These are phyloP conservation scores for Psettodes erumei DNA, from an alignment of 2,113 vertebrate genomes.

Conservation along the genomic window DNA sequence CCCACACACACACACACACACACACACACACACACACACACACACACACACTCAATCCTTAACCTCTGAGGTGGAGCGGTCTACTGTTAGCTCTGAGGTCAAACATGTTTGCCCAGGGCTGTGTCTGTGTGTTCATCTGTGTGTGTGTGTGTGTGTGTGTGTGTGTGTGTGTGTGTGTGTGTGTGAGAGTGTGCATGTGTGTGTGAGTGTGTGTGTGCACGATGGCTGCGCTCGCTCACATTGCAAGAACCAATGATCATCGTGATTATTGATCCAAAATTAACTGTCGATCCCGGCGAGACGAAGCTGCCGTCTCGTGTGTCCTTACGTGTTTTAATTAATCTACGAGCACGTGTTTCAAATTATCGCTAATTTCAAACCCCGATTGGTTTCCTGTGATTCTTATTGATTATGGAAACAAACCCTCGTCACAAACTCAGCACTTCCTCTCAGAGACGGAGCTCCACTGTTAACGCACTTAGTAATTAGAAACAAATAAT, in stretches of 20 bases:
- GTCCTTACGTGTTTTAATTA: too few species aligned
- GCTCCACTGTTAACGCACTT: background rate
- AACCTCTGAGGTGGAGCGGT: too few species aligned
- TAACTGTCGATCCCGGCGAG: too few species aligned
- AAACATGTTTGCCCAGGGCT: constrained; percentile 71
- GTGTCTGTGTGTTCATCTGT: constrained; percentile 54
- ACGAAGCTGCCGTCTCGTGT: too few species aligned
- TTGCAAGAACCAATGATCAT: background rate
- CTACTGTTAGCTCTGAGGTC: constrained; percentile 72
- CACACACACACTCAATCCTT: too few species aligned
- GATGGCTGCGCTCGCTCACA: too few species aligned
- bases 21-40: too few species aligned
- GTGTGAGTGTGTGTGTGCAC: constrained; percentile 32
- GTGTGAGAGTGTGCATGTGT: constrained; percentile 24
- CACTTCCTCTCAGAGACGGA: background rate
- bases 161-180: constrained; percentile 36
- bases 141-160: constrained; percentile 26
- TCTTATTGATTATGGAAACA: background rate
- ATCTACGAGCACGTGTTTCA: too few species aligned
- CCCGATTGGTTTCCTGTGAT: background rate
- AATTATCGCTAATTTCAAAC: too few species aligned
- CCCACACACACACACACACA: too few species aligned
- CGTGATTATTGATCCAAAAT: background rate
- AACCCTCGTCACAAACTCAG: background rate
- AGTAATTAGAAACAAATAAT: constrained; percentile 41